Evolutionary conservation across 2,113 vertebrate species (phyloP).

Genomic region (Thalassoma bifasciatum): DNA sequence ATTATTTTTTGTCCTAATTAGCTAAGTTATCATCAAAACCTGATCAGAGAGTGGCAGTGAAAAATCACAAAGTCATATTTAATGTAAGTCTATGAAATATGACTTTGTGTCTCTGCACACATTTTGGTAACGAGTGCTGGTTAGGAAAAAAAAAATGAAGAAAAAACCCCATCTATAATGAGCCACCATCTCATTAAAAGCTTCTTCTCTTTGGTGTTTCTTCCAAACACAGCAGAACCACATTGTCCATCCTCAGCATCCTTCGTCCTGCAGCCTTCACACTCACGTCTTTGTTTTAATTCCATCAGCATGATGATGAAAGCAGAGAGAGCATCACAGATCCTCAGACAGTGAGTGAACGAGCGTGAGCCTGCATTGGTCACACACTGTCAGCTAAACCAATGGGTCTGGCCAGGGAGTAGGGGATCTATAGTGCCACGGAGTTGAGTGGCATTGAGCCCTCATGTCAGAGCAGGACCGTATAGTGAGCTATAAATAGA

Average conservation of each 20-base stretch:
- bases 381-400: constrained; percentile 49
- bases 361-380: constrained; percentile 54
- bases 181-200: constrained; percentile 65
- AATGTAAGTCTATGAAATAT: constrained; percentile 13
- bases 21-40: constrained; percentile 20
- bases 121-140: constrained; percentile 12
- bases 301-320: constrained; percentile 69
- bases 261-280: constrained; percentile 25
- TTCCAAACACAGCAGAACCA: constrained; percentile 55
- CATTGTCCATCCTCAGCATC: constrained; percentile 56
- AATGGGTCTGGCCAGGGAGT: constrained; percentile 45
- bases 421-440: constrained; percentile 22
- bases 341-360: constrained; percentile 62
- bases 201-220: constrained; percentile 30
- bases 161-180: constrained; percentile 54
- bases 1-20: constrained; percentile 23
- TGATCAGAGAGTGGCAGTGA: constrained; percentile 3
- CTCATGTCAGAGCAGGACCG: constrained; percentile 28
- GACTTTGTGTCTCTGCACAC: background rate
- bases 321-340: constrained; percentile 64
- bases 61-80: constrained; percentile 11
- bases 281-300: constrained; percentile 64
- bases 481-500: constrained; percentile 18
- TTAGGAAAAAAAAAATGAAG: constrained; percentile 27
- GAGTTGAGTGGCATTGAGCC: constrained; percentile 40